phyloP scores from a whole-genome alignment of 2,797 vertebrate species.

The Sebastes minor region DNA sequence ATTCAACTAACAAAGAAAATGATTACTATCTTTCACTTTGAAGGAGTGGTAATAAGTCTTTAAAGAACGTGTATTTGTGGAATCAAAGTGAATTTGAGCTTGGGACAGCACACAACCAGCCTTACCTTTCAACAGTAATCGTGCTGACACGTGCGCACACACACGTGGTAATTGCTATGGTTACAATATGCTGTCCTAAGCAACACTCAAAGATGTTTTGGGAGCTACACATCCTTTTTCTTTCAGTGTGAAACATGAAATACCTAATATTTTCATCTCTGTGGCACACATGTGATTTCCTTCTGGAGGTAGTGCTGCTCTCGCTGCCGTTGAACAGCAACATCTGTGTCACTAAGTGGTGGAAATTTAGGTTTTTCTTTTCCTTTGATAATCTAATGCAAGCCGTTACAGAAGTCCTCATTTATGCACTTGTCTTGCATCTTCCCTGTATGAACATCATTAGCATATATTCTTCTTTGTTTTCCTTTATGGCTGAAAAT shows the following conservation, averaged over 20 bases:
- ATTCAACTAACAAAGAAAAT: neutral
- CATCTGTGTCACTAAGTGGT: slow-evolving; percentile 25
- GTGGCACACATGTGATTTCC: slow-evolving; percentile 25
- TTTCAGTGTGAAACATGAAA: slow-evolving; percentile 6
- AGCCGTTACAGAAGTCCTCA: slow-evolving; percentile 13
- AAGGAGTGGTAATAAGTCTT: neutral
- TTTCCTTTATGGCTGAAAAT: neutral
- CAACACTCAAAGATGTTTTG: neutral
- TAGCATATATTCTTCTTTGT: neutral
- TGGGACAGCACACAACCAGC: neutral
- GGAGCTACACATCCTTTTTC: slow-evolving; percentile 25
- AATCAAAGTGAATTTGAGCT: neutral
- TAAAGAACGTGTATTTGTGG: neutral
- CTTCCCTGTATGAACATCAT: neutral
- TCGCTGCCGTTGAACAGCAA: neutral
- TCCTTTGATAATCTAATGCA: neutral
- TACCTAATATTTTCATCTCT: slow-evolving; percentile 25
- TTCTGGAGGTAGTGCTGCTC: neutral
- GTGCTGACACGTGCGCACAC: too few species aligned
- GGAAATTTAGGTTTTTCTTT: neutral
- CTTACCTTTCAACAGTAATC: too few species aligned
- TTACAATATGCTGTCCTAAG: slow-evolving; percentile 11
- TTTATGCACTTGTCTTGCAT: neutral
- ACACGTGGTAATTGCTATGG: neutral
- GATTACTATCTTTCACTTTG: neutral